Evolutionary conservation across 30 jellyfish, hydroid and myxozoan species (phyloP).

Genomic region (Turritopsis dohrnii): DNA sequence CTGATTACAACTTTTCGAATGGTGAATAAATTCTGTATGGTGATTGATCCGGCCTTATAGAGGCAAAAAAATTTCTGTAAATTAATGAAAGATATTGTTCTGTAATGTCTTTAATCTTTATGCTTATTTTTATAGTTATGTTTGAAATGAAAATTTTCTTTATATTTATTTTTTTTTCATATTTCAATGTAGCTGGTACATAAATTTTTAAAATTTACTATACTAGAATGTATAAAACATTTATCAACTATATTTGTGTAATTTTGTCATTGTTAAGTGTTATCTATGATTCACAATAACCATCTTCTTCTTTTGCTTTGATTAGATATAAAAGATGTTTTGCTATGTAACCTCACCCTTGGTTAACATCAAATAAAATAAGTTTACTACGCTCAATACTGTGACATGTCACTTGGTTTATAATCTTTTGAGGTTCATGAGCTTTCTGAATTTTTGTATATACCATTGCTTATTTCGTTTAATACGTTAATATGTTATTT

Average conservation of each 20-base stretch:
- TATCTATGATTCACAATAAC: background rate
- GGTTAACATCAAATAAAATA: background rate
- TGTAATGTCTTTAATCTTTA: background rate
- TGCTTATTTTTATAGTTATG: background rate
- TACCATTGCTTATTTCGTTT: background rate
- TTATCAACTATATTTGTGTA: background rate
- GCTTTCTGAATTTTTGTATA: background rate
- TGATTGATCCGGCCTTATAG: too few species aligned
- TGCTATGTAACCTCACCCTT: background rate
- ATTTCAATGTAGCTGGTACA: background rate
- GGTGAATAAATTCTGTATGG: background rate
- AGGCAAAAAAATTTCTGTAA: background rate
- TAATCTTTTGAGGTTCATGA: background rate
- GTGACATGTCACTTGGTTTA: background rate
- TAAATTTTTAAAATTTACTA: too few species aligned
- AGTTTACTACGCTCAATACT: background rate
- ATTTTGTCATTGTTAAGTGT: background rate
- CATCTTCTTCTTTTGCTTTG: background rate
- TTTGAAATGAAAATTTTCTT: background rate
- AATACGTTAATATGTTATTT: background rate
- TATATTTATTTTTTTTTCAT: too few species aligned
- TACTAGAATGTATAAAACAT: background rate
- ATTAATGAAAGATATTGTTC: background rate
- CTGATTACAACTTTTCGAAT: background rate
- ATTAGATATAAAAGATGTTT: background rate